These are phyloP conservation scores for Microtus pennsylvanicus DNA, from an alignment of 2,113 vertebrate genomes.

Conservation along the genomic window DNA sequence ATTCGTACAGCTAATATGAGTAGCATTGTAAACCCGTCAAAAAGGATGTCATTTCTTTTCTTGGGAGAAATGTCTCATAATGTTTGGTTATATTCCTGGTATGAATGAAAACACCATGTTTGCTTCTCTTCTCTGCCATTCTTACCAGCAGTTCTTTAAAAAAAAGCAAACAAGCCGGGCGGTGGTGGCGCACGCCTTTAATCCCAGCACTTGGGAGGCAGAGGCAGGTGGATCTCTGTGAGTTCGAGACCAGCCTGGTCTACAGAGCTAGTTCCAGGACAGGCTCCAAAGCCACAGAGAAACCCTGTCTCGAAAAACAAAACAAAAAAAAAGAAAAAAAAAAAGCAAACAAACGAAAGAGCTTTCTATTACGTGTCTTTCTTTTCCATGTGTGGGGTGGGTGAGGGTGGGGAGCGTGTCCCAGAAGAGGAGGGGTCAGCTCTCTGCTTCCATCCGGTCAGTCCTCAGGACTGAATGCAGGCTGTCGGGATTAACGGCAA, in stretches of 20 bases:
- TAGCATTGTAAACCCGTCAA: neutral
- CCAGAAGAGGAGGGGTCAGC: neutral
- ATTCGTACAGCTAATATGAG: neutral
- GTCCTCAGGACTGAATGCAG: neutral
- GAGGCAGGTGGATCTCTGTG: too few species aligned
- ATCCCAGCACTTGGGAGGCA: too few species aligned
- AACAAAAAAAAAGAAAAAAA: too few species aligned
- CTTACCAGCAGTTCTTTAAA: neutral
- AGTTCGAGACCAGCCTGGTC: too few species aligned
- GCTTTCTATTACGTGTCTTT: neutral
- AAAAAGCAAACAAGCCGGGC: too few species aligned
- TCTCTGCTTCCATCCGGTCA: neutral
- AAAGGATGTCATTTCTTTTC: neutral
- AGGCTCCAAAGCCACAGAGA: too few species aligned
- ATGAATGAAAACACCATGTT: rapidly evolving
- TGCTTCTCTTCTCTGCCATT: rapidly evolving
- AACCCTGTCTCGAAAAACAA: too few species aligned
- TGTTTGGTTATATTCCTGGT: neutral
- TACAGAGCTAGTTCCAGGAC: too few species aligned
- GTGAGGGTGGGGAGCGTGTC: neutral
- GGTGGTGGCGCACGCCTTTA: too few species aligned
- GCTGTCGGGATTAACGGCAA: neutral
- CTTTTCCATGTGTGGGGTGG: neutral
- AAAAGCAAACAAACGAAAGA: neutral
- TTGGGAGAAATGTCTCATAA: neutral